Evolutionary conservation across 2,888 invertebrate genomes (phyloP), one percentile per base, ranked within the genome.

Genomic region (Flexamia atlantica): DNA sequence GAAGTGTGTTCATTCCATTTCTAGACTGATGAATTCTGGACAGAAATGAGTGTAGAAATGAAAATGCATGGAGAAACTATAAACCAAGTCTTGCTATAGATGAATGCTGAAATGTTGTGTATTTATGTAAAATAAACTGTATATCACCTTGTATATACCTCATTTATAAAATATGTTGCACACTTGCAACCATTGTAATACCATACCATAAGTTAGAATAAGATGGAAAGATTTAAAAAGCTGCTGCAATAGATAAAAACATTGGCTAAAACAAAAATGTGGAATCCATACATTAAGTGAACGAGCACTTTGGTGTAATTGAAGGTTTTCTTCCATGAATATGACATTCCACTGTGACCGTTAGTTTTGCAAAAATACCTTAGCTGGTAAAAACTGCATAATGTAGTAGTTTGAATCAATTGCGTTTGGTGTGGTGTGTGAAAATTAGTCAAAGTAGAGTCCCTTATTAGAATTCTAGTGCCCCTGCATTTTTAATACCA

Each of bases 21-120:
- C 36, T 9, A 36, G 4, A 36, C 36, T 36, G 36, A 9, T 36
- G 36, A 9, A 9, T 9, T 36, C 36, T 36, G 36, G 36, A 12
- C 64, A 64, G 64, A 28, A 14, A 17, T 64, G 12, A 28, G 1
- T 12, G 64, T 64, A 28, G 64, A 64, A 14, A 1, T 3, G 23
- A 25, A 64, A 64, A 14, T 64, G 64, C 64, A 64, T 64, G 64
- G 64, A 64, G 14, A 64, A 64, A 64, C 25, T 30, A 14, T 25
- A 1, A 5, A 64, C 17, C 28, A 28, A 28, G 64, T 12, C 64
- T 64, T 64, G 64, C 64, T 1, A 9, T 64, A 64, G 64, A 28
- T 9, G 64, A 28, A 64, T 64, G 64, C 23, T 7, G 57, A 20
- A 57, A 57, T 57, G 57, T 64, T 23, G 28, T 64, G 64, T 64